A percentile compares a stretch with the other conserved stretches of the same genome.
phyloP scores from a whole-genome alignment of 1,140 invertebrate species.

The Drosophila eugracilis region DNA sequence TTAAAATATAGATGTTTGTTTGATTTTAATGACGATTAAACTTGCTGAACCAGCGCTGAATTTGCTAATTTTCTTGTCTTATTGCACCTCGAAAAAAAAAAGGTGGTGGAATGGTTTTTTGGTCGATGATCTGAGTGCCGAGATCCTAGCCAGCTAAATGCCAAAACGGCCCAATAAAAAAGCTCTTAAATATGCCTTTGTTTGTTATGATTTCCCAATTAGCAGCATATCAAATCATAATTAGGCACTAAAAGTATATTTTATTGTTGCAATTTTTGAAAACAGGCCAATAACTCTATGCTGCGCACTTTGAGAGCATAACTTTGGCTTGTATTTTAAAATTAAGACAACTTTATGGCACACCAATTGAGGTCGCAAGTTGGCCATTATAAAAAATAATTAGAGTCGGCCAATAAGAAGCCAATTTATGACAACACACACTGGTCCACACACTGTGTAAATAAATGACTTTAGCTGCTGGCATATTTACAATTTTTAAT shows the following conservation, averaged over 20 bases:
- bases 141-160: conserved; percentile 38
- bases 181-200: conserved; percentile 26
- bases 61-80: conserved; percentile 14
- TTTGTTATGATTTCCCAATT: conserved; percentile 65
- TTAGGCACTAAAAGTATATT: conserved; percentile 62
- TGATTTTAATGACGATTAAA: conserved; percentile 35
- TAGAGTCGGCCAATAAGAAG: conserved; percentile 8
- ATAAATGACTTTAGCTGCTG: conserved; percentile 2
- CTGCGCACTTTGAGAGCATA: conserved; percentile 60
- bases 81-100: conserved; percentile 1
- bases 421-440: conserved; percentile 26
- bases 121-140: conserved; percentile 38
- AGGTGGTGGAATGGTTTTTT: conserved; percentile 6
- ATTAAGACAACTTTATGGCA: conserved; percentile 56
- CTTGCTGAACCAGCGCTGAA: conserved; percentile 35
- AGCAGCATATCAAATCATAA: conserved; percentile 70
- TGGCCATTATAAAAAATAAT: conserved; percentile 5
- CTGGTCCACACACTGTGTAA: conserved; percentile 10
- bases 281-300: conserved; percentile 65
- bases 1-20: conserved; percentile 23
- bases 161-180: conserved; percentile 44
- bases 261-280: conserved; percentile 47
- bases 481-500: conserved; percentile 5
- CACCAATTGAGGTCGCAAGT: conserved; percentile 61
- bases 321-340: conserved; percentile 50